Base-by-base conservation (phyloP, 1,140 invertebrate genomes). In the Platyscapa corneri region DNA sequence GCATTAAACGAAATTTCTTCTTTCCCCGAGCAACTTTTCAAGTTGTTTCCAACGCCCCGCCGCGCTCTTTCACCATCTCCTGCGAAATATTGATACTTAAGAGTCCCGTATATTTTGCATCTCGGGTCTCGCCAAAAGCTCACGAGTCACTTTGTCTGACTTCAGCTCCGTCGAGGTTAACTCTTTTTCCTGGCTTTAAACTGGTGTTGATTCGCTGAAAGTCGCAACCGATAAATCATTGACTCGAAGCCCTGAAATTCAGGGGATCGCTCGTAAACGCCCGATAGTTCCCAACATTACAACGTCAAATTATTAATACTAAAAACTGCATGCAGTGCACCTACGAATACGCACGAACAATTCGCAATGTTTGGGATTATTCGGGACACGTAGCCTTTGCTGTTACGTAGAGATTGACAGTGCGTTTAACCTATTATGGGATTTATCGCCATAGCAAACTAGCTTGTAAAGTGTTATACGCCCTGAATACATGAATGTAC, bases 1-100 rank as follows among this genome's bases (percentile, higher is more conserved):
- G n/a, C 49, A 46, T 30, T 53, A 32, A 49, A 70, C 32, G 49
- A 82, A 56, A 70, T 56, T 74, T 67, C 74, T 82, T 82, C 3
- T 39, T 37, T 81, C 39, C n/a, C 12, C 30, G 30, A 6, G 56
- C 56, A 60, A 60, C 23, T 27, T 53, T 53, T 18, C 49, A 53
- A 53, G 49, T 18, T 53, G 49, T 18, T 53, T 27, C 23, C 56
- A 2, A 27, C 56, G 10, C 23, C 56, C 56, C 23, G 23, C 23
- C 23, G 23, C 27, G 20, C 23, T 3, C 3, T 60, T 60, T 27
- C 27, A 14, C 20, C 27, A 14, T 14, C 27, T 27, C 56, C 14
- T 27, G 27, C 3, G 3, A 60, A 60, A 60, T 60, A 60, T 60
- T 27, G 56, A 27, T 60, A 60, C 56, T 60, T 27, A 10, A 27